These are phyloP conservation scores for Isurus oxyrinchus DNA, from an alignment of 2,113 vertebrate genomes.

Conservation along the genomic window DNA sequence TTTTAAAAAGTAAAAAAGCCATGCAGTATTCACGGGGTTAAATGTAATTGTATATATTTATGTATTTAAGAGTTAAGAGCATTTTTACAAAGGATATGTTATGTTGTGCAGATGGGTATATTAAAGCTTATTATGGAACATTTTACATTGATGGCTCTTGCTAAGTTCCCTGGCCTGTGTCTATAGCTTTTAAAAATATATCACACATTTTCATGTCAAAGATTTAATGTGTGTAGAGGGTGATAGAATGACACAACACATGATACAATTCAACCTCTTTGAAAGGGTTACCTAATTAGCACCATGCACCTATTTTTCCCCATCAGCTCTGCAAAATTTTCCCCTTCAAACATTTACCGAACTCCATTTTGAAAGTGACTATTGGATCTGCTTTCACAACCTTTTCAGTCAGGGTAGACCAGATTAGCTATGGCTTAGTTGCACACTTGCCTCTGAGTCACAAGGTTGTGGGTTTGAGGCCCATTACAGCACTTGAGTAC, in stretches of 20 bases:
- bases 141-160: not conserved
- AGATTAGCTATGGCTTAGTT: not conserved
- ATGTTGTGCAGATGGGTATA: no score
- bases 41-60: not conserved
- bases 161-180: not conserved
- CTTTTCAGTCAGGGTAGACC: not conserved
- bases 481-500: not conserved
- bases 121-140: not conserved
- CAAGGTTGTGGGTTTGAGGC: not conserved
- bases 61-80: not conserved
- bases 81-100: not conserved
- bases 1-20: not conserved
- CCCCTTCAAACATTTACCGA: not conserved
- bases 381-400: not conserved
- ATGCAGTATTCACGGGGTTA: not conserved
- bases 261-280: not conserved
- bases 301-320: no score
- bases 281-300: not conserved
- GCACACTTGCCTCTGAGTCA: not conserved
- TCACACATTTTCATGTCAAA: not conserved
- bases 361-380: not conserved
- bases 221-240: not conserved
- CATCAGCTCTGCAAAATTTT: not conserved
- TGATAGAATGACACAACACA: not conserved
- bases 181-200: not conserved